A percentile compares a stretch with the other conserved stretches of the same genome.
Evolutionary conservation across 2,113 vertebrate genomes (phyloP).

Genomic region (Sorex fumeus): DNA sequence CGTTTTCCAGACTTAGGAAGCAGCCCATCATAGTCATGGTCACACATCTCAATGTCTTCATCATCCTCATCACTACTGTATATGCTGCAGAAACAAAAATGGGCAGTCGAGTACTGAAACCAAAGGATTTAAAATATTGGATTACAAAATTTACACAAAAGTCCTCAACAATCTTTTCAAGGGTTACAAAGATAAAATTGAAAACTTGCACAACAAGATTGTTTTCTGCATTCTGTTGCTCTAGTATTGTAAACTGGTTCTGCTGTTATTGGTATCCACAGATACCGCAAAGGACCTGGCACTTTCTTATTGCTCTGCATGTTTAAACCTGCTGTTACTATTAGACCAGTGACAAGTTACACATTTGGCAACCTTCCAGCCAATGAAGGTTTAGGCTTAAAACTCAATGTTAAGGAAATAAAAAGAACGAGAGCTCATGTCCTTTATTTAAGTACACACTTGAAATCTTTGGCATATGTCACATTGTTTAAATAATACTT

Average conservation of each 20-base stretch:
- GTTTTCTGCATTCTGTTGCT: constrained; percentile 90
- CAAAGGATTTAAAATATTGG: constrained; percentile 79
- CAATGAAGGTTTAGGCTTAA: constrained; percentile 91
- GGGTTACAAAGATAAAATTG: constrained; percentile 90
- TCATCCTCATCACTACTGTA: constrained; percentile 99
- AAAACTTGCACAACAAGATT: constrained; percentile 94
- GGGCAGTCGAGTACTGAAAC: constrained; percentile 71
- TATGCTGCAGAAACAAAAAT: constrained; percentile 91
- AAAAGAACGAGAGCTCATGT: constrained; percentile 87
- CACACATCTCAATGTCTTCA: constrained; percentile 97
- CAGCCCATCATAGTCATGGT: constrained; percentile 97
- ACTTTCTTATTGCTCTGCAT: constrained; percentile 91
- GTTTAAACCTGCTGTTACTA: constrained; percentile 96
- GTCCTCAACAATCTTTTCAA: constrained; percentile 83
- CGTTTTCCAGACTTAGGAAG: constrained; percentile 95
- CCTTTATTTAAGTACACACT: constrained; percentile 84
- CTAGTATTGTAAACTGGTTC: constrained; percentile 95
- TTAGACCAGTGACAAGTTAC: constrained; percentile 92
- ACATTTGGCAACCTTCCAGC: constrained; percentile 90
- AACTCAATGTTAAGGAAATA: constrained; percentile 89
- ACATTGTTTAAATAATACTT: constrained; percentile 74
- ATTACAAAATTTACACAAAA: constrained; percentile 79
- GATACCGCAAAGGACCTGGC: constrained; percentile 95
- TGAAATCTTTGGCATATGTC: constrained; percentile 78
- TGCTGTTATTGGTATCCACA: constrained; percentile 99